Percentiles rank a stretch among this genome's conserved stretches.
phyloP scores from a whole-genome alignment of 2,113 vertebrate genomes.

The Herpetotheres cachinnans region DNA sequence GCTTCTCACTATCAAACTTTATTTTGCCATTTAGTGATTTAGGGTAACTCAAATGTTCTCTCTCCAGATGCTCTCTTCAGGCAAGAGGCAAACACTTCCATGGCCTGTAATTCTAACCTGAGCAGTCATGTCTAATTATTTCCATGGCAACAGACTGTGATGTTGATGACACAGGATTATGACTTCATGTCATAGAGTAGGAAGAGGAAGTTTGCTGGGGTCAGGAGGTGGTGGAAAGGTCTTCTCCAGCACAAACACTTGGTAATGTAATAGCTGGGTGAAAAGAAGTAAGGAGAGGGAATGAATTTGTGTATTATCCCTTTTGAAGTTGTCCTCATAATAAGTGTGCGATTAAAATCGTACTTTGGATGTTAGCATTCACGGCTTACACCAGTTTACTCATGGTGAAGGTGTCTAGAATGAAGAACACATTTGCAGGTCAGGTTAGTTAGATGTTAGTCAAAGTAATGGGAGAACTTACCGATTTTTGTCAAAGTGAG shows the following conservation, averaged over 20 bases:
- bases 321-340: background rate
- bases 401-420: background rate
- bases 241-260: background rate
- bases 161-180: conserved; percentile 38
- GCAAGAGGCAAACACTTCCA: background rate
- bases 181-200: conserved; percentile 1
- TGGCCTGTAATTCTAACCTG: conserved; percentile 35
- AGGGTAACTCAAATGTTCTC: conserved; percentile 12
- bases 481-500: background rate
- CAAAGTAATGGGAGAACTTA: background rate
- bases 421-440: background rate
- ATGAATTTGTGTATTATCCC: conserved; percentile 7
- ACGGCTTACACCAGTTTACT: background rate
- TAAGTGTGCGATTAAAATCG: conserved; percentile 2
- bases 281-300: background rate
- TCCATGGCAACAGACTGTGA: conserved; percentile 13
- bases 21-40: background rate
- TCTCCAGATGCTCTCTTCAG: background rate
- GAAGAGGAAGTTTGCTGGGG: conserved; percentile 41
- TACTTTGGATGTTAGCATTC: background rate
- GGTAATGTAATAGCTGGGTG: background rate
- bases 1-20: background rate
- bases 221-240: conserved; percentile 21
- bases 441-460: background rate
- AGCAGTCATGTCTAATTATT: conserved; percentile 57